Evolutionary conservation across 2,113 vertebrate species (phyloP).

Genomic region (Genyomyrus donnyi): DNA sequence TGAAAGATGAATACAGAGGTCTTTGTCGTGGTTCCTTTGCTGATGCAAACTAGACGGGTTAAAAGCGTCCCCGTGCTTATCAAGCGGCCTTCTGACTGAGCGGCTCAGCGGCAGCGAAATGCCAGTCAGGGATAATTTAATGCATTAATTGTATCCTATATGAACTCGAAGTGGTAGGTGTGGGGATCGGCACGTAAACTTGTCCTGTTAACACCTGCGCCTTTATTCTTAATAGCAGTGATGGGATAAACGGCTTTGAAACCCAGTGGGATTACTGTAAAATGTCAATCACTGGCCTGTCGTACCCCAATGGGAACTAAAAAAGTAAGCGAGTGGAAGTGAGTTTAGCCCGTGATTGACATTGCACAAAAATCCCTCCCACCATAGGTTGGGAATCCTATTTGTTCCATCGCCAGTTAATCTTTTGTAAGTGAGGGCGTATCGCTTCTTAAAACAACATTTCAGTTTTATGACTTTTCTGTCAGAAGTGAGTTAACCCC

Average conservation of each 20-base stretch:
- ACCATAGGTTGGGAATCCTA: background rate
- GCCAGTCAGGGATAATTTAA: background rate
- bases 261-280: background rate
- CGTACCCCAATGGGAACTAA: background rate
- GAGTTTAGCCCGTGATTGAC: background rate
- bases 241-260: slow-evolving; percentile 1
- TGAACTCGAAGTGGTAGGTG: background rate
- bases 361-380: background rate
- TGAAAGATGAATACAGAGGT: background rate
- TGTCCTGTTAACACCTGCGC: background rate
- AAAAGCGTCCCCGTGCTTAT: background rate
- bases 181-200: background rate
- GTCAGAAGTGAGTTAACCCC: slow-evolving; percentile 1
- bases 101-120: background rate
- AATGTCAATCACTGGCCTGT: slow-evolving; percentile 2
- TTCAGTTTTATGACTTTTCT: background rate
- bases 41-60: background rate
- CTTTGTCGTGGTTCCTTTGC: background rate
- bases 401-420: background rate
- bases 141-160: slow-evolving; percentile 4
- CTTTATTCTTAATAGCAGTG: background rate
- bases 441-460: slow-evolving; percentile 2
- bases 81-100: background rate
- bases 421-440: background rate
- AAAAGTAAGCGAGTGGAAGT: background rate